Conservation (phyloP, 2,888 invertebrate species). For the Phrixothrix hirtus region DNA sequence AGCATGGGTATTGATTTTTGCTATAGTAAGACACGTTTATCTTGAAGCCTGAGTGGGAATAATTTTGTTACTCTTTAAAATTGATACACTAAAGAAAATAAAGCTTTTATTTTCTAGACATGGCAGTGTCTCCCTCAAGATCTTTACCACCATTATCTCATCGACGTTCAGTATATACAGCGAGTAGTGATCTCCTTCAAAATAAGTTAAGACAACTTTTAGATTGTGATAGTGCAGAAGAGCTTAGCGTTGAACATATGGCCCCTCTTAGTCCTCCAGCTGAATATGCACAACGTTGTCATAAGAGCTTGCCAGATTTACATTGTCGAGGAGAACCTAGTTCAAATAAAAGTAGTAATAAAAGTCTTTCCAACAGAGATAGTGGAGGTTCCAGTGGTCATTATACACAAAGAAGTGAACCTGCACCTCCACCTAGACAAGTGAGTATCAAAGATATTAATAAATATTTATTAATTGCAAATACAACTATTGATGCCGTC, state of each 20-base stretch:
- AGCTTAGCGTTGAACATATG: constrained; percentile 58
- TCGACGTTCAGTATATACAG: constrained; percentile 58
- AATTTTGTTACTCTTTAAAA: too few relatives aligned
- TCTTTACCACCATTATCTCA: constrained; percentile 60
- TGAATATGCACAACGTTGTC: constrained; percentile 70
- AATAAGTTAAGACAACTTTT: constrained; percentile 76
- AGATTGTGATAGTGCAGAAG: constrained; percentile 75
- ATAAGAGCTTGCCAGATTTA: constrained; percentile 76
- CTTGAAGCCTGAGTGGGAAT: too few relatives aligned
- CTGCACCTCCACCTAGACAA: constrained; percentile 59
- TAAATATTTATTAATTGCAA: neutral
- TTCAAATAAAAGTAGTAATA: constrained; percentile 57
- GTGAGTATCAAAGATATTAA: constrained; percentile 34
- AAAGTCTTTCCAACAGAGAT: constrained; percentile 68
- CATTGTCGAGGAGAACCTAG: constrained; percentile 55
- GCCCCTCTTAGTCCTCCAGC: constrained; percentile 72
- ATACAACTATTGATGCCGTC: neutral
- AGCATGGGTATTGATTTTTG: too few relatives aligned
- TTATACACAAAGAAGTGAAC: constrained; percentile 81
- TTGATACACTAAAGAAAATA: neutral
- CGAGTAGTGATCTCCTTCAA: constrained; percentile 70
- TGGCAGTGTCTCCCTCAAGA: constrained; percentile 58
- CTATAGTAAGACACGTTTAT: too few relatives aligned
- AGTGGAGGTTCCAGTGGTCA: constrained; percentile 83
- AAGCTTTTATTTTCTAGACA: constrained; percentile 51